Base-by-base conservation (phyloP, 2,113 vertebrate species). In the Lophochroa leadbeateri region DNA sequence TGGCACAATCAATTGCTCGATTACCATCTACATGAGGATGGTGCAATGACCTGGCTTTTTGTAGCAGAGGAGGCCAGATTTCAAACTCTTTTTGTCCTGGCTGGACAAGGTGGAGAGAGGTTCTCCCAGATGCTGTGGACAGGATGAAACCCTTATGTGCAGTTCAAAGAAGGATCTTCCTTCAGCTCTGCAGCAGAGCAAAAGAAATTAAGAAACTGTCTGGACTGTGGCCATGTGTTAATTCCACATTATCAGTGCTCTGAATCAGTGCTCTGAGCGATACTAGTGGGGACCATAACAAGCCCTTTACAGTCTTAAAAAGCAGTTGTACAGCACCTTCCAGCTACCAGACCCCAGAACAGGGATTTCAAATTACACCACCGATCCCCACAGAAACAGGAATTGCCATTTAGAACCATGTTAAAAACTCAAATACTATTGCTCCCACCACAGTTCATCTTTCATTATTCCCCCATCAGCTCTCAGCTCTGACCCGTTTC, bases 111-210 rank as follows among this genome's bases (percentile, higher is more conserved):
- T 2, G 2, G 15, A 60, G 57, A 19, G 23, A 19, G 23, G 44
- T n/a, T 85, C 31, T 69, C 29, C 31, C 25, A 17, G n/a, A 8
- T 19, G 39, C 29, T 47, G 53, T 31, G 67, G 53, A 8, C 21
- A 53, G 61, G 17, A 61, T 0, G 0, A 64, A 25, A 35, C 13
- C 28, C 28, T 10, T 4, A 8, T 0, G 5, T 24, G 37, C 44
- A 64, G 53, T n/a, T 70, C 4, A 1, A 46, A 58, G 49, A 58
- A 89, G 15, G 31, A 14, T 28, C 28, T 47, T 37, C 77, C 46
- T 81, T 63, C 41, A 55, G 60, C 61, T 76, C 47, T 49, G 33
- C 47, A 68, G 27, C 33, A 33, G 5, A 1, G 2, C 3, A 4
- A 35, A 37, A 35, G 13, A 43, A 25, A 7, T 44, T 46, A 68